Percentiles rank a stretch among this genome's conserved stretches.
Evolutionary conservation across 2,888 invertebrate genomes (phyloP).

Genomic region (Ceriagrion tenellum): DNA sequence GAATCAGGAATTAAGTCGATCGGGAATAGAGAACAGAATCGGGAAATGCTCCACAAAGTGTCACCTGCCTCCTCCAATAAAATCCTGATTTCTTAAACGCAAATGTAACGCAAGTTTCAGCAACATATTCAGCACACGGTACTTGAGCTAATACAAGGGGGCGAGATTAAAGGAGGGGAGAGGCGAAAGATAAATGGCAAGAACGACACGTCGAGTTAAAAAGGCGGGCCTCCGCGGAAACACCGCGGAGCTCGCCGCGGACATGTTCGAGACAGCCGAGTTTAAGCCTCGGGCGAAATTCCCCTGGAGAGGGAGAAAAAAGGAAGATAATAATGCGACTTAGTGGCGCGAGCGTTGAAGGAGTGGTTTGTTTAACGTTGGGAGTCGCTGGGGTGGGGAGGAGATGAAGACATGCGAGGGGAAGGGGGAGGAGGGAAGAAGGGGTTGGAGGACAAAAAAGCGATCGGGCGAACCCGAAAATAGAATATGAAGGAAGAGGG

Average conservation of each 20-base stretch:
- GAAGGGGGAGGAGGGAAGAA: not conserved
- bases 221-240: not conserved
- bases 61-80: too few species aligned
- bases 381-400: not conserved
- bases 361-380: not conserved
- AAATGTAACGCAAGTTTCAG: not conserved
- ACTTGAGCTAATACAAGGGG: not conserved
- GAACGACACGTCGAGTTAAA: not conserved
- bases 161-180: too few species aligned
- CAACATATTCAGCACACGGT: not conserved
- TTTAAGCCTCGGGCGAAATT: not conserved
- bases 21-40: too few species aligned
- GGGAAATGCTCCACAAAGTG: too few species aligned
- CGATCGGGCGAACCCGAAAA: not conserved
- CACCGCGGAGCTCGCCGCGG: not conserved
- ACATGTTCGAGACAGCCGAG: constrained; percentile 7
- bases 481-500: constrained; percentile 12
- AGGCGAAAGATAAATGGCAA: not conserved
- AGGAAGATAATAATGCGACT: not conserved
- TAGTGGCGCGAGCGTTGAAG: not conserved
- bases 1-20: too few species aligned
- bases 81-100: too few species aligned
- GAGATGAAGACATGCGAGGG: not conserved
- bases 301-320: not conserved
- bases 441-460: not conserved